Percentiles rank a stretch among this genome's conserved stretches.
phyloP scores from a whole-genome alignment of 2,113 vertebrate species.

The Scortum barcoo region DNA sequence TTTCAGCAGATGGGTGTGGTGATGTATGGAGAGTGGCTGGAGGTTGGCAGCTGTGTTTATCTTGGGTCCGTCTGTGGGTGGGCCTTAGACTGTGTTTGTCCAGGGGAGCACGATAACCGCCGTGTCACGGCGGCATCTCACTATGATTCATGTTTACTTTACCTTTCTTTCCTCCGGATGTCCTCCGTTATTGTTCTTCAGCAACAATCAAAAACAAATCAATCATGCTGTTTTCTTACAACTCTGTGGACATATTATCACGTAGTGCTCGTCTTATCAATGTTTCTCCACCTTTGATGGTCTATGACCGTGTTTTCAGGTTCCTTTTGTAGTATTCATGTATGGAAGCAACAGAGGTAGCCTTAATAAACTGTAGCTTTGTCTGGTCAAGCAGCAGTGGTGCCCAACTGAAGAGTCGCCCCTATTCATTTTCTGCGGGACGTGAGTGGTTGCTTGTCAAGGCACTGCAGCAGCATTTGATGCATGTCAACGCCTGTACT shows the following conservation, averaged over 20 bases:
- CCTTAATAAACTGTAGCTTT: neutral
- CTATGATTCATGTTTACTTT: constrained; percentile 35
- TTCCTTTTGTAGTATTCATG: neutral
- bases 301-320: neutral
- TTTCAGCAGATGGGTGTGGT: constrained; percentile 38
- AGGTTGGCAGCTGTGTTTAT: constrained; percentile 82
- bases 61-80: constrained; percentile 59
- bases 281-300: neutral
- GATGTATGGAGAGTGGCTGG: constrained; percentile 24
- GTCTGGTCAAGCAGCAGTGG: neutral
- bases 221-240: neutral
- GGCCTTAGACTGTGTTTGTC: constrained; percentile 47
- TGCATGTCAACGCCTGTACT: too few relatives aligned
- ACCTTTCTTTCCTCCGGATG: constrained; percentile 14
- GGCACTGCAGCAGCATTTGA: too few relatives aligned
- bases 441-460: too few relatives aligned
- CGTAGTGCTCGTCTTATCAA: neutral
- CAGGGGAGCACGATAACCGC: constrained; percentile 13
- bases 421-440: too few relatives aligned
- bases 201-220: constrained; percentile 7
- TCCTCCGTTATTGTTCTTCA: constrained; percentile 31
- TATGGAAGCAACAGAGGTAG: neutral
- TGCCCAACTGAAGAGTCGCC: too few relatives aligned
- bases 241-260: neutral
- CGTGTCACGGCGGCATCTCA: neutral